Conservation (phyloP, 2,113 vertebrate species). For the Oophaga pumilio region DNA sequence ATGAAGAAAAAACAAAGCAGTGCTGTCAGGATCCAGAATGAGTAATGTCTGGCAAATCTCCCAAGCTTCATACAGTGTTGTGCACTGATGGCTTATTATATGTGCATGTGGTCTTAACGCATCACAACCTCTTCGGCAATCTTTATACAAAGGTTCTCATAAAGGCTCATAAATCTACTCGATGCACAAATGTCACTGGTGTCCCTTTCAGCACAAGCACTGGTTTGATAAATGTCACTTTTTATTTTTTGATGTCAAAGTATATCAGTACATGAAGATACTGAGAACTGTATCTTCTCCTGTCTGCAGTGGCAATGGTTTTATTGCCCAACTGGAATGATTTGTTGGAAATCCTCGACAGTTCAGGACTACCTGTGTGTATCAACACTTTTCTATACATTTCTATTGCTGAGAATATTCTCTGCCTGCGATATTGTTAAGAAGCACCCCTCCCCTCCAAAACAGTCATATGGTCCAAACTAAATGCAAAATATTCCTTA, state of each 20-base stretch:
- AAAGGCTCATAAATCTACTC: neutral
- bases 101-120: neutral
- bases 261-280: neutral
- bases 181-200: neutral
- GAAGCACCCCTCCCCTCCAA: no score
- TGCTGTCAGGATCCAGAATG: neutral
- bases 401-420: no score
- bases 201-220: neutral
- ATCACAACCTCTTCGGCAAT: neutral
- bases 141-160: neutral
- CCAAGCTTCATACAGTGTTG: neutral
- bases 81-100: neutral
- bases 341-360: neutral
- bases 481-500: no score
- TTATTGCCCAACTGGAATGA: neutral
- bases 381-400: no score
- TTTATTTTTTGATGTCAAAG: neutral
- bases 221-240: slow-evolving; percentile 11
- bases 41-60: neutral
- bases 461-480: no score
- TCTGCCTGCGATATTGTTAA: no score
- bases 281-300: neutral
- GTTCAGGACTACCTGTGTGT: neutral
- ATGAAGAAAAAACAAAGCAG: neutral
- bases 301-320: neutral